Conservation (phyloP, 2,888 invertebrate species). For the Sinhomidia bicolor region DNA sequence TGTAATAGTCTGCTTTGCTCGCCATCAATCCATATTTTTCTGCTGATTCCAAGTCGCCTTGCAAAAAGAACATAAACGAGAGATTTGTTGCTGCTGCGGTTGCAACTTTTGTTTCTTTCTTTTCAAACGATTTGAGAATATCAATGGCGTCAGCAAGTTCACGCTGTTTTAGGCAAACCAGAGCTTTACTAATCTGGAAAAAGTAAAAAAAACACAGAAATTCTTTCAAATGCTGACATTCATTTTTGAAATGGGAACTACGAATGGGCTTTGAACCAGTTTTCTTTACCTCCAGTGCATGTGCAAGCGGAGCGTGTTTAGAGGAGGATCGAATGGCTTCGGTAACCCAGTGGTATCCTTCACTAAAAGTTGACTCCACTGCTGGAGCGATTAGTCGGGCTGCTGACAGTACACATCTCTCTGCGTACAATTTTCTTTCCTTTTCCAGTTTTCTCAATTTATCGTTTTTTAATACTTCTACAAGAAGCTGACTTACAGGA, state of each 20-base stretch:
- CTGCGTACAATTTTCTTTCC: slow-evolving; percentile 88
- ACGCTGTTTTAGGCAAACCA: slow-evolving; percentile 91
- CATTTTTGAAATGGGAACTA: not conserved
- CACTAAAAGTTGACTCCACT: slow-evolving; percentile 85
- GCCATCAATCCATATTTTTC: slow-evolving; percentile 89
- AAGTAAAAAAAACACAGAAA: not conserved
- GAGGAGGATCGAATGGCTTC: slow-evolving; percentile 94
- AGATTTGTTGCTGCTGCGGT: slow-evolving; percentile 93
- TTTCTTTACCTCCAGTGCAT: slow-evolving; percentile 87
- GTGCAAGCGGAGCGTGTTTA: slow-evolving; percentile 90
- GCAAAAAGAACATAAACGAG: slow-evolving; percentile 91
- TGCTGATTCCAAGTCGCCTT: slow-evolving; percentile 90
- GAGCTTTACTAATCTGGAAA: slow-evolving; percentile 89
- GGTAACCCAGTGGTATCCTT: slow-evolving; percentile 92
- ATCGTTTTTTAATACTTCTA: slow-evolving; percentile 90
- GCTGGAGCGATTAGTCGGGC: slow-evolving; percentile 94
- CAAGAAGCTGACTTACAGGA: slow-evolving; percentile 84
- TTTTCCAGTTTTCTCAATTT: slow-evolving; percentile 88
- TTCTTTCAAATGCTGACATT: not conserved
- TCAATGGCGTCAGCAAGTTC: slow-evolving; percentile 91
- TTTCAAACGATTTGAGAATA: slow-evolving; percentile 92
- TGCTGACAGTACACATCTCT: slow-evolving; percentile 91
- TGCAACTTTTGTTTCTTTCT: slow-evolving; percentile 91
- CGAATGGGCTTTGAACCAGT: not conserved
- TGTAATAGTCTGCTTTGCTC: slow-evolving; percentile 88